These are phyloP conservation scores for Phylloscopus trochiloides DNA, from an alignment of 2,113 vertebrate genomes.

Conservation along the genomic window DNA sequence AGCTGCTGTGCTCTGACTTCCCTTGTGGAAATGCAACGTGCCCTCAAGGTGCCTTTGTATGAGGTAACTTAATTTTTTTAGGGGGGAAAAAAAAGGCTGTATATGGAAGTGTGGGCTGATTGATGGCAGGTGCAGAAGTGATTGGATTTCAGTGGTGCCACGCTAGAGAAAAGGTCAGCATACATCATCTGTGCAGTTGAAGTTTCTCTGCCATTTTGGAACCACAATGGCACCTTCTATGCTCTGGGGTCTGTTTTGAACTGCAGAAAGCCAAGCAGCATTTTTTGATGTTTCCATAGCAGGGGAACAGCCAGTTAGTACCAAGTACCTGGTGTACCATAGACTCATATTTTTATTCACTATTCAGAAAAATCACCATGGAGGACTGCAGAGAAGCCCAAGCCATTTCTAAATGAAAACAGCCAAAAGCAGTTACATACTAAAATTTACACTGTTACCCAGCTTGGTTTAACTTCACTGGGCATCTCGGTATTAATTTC, in stretches of 20 bases:
- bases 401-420: background rate
- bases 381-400: background rate
- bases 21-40: background rate
- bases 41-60: constrained; percentile 39
- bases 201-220: background rate
- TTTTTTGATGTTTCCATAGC: background rate
- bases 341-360: background rate
- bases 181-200: background rate
- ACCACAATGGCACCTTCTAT: background rate
- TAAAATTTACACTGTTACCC: background rate
- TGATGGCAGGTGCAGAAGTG: constrained; percentile 29
- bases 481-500: background rate
- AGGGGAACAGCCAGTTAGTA: background rate
- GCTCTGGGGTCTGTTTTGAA: background rate
- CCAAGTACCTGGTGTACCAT: background rate
- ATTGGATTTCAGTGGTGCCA: background rate
- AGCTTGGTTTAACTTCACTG: background rate
- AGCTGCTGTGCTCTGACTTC: background rate
- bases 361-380: background rate
- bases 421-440: background rate
- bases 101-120: constrained; percentile 22
- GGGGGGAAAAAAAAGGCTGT: background rate
- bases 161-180: background rate
- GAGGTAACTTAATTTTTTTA: constrained; percentile 2
- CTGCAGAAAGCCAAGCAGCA: background rate